phyloP scores from a whole-genome alignment of 2,113 vertebrate species.

The Zosterops japonicus region DNA sequence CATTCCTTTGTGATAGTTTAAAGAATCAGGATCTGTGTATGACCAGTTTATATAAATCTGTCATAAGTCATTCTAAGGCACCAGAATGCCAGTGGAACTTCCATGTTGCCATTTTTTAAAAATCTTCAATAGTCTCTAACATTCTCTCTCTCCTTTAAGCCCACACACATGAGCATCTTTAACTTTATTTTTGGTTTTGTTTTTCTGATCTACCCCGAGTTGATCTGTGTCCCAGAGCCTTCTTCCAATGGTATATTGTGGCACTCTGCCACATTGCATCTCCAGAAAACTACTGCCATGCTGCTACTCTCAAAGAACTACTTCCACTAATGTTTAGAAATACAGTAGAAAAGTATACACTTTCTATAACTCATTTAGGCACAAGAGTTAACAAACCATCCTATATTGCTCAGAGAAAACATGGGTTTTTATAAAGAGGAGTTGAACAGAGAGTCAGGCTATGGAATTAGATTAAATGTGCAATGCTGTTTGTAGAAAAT shows the following conservation, averaged over 20 bases:
- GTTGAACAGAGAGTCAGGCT: neutral
- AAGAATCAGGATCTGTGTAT: neutral
- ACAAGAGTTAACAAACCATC: accelerated
- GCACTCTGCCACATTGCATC: neutral
- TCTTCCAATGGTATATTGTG: neutral
- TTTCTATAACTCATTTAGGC: neutral
- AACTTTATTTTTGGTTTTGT: neutral
- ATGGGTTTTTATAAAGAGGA: neutral
- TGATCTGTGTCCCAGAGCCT: neutral
- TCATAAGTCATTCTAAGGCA: neutral
- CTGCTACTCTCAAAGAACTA: neutral
- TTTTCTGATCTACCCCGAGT: neutral
- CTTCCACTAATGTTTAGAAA: neutral
- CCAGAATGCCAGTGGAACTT: neutral
- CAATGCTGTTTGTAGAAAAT: neutral
- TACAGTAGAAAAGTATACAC: neutral
- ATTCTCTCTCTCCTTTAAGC: neutral
- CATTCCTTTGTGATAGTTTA: neutral
- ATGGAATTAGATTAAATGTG: neutral
- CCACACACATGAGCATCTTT: neutral
- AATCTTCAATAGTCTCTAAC: neutral
- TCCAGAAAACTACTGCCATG: neutral
- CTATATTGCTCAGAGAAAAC: neutral
- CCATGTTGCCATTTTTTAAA: neutral
- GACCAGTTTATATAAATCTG: neutral